Evolutionary conservation across 2,113 vertebrate genomes (phyloP), one percentile per base, ranked within the genome.

Genomic region (Misgurnus mizolepis): DNA sequence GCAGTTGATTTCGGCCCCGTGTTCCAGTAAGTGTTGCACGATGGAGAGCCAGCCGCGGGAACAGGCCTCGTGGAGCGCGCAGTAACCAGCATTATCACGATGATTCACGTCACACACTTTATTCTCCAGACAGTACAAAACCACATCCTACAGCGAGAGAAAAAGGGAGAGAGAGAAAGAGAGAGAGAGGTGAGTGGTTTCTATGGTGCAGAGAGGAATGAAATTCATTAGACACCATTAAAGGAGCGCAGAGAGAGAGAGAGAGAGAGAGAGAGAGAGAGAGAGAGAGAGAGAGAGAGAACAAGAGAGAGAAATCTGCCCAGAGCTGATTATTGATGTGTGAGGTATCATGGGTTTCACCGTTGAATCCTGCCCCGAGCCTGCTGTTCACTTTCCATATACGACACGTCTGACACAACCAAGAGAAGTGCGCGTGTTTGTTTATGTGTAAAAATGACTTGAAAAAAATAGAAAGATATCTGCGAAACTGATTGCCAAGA

Each of bases 1-100:
- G 94, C 96, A 98, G 94, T 98, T 98, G 62, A 98, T 94, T 10
- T 98, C 95, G 0, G 96, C 97, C 7, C 96, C 96, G 4, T 98
- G 94, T 83, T 95, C 94, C 0, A 98, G 93, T 84, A 98, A 95
- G 87, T 97, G 96, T 56, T 94, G 92, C 41, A 95, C 95, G 43
- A 98, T 98, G 78, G 91, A 93, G 84, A 98, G 91, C 96, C 96
- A 97, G 82, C 96, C 96, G 8, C 94, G 89, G 5, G 96, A 95
- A 80, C 96, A 97, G 68, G 96, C 97, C 78, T 98, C 96, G 0
- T 97, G 97, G 76, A 98, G 91, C 12, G 97, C 96, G 50, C 96
- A 96, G 89, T 97, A 98, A 14, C 97, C 97, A 0, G 96, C 96
- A 5, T 97, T 95, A 90, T 98, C 96, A 34, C 94, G 93, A 84